phyloP scores from a whole-genome alignment of 2,797 vertebrate genomes.

The Oreortyx pictus region DNA sequence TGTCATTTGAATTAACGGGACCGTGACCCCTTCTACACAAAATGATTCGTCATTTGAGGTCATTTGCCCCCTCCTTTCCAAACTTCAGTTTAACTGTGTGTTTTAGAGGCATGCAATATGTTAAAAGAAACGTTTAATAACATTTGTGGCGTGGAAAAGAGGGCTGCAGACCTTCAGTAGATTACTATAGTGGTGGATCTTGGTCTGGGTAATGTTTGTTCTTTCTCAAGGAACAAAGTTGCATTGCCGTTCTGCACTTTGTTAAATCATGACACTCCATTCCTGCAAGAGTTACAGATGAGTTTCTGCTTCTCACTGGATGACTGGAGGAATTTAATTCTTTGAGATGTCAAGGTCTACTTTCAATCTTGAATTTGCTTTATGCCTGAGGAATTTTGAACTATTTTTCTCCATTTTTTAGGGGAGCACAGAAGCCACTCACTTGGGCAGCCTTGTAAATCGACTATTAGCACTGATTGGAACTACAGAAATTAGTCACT shows the following conservation, averaged over 20 bases:
- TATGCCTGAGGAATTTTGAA: background rate
- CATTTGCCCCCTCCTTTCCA: background rate
- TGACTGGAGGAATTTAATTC: background rate
- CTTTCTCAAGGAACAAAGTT: background rate
- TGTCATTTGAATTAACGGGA: conserved; percentile 78
- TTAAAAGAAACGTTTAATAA: conserved; percentile 49
- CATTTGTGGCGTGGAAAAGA: conserved; percentile 2
- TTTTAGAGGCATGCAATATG: conserved; percentile 11
- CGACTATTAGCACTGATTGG: background rate
- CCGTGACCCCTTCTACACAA: conserved; percentile 21
- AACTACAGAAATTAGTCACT: accelerated
- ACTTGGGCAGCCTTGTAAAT: background rate
- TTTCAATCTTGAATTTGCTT: background rate
- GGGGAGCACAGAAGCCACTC: background rate
- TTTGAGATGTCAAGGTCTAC: background rate
- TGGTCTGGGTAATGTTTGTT: background rate
- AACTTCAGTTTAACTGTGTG: background rate
- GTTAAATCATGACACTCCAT: background rate
- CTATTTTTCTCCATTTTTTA: background rate
- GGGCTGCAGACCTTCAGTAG: background rate
- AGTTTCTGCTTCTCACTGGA: background rate
- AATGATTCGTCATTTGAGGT: conserved; percentile 35
- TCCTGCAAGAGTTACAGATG: background rate
- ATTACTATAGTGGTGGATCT: background rate
- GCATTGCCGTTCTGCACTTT: background rate